A percentile compares a stretch with the other conserved stretches of the same genome.
These are phyloP conservation scores for Meloidogyne floridensis DNA, from an alignment of 1,140 invertebrate species.

Conservation along the genomic window DNA sequence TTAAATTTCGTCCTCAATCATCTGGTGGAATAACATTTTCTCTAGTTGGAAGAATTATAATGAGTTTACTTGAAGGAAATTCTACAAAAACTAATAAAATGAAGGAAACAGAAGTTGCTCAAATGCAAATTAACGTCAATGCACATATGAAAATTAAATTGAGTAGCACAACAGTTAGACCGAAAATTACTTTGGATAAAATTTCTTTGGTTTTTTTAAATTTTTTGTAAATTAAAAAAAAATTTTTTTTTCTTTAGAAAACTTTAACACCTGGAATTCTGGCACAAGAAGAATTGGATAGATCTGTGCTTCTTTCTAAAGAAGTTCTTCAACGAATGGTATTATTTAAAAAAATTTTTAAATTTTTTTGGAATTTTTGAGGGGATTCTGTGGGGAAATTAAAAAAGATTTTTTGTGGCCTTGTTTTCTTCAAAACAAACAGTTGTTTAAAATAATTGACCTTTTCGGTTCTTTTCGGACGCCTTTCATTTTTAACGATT, in stretches of 20 bases:
- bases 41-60: conserved; percentile 55
- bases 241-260: conserved; percentile 45
- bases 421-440: too few species aligned
- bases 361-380: too few species aligned
- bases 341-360: not conserved
- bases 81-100: not conserved
- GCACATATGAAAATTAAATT: conserved; percentile 62
- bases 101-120: conserved; percentile 49
- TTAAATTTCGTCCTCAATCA: conserved; percentile 46
- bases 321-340: conserved; percentile 64
- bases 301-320: conserved; percentile 59
- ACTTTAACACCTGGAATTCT: conserved; percentile 58
- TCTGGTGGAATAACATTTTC: conserved; percentile 58
- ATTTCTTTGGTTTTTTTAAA: conserved; percentile 54
- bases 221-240: conserved; percentile 18
- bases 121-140: conserved; percentile 56
- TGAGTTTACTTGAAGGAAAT: conserved; percentile 31
- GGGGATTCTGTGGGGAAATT: too few species aligned
- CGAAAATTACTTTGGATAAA: conserved; percentile 57
- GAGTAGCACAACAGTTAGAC: conserved; percentile 53
- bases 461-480: too few species aligned
- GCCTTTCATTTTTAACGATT: too few species aligned
- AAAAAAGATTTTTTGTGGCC: too few species aligned
- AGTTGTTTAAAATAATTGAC: too few species aligned
- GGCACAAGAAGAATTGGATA: conserved; percentile 62